Percentiles rank a stretch among this genome's conserved stretches.
These are phyloP conservation scores for Paracentrotus lividus DNA, from an alignment of 53 echinoderm and acorn worm species.

Conservation along the genomic window DNA sequence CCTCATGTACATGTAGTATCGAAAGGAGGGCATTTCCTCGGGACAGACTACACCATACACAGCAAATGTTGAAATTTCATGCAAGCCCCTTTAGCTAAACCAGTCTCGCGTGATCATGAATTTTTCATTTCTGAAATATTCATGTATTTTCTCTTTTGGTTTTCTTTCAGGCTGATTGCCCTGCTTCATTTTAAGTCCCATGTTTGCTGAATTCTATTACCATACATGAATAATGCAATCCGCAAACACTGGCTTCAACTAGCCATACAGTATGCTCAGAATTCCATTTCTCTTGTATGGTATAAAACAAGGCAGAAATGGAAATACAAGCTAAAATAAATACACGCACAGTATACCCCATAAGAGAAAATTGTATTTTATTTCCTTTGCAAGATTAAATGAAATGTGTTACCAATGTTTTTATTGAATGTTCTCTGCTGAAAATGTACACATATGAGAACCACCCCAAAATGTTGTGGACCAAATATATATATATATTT, in stretches of 20 bases:
- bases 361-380: neutral
- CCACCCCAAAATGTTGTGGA: too few species aligned
- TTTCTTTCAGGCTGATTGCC: slow-evolving; percentile 51
- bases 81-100: slow-evolving; percentile 36
- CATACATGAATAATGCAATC: slow-evolving; percentile 54
- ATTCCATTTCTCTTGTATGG: neutral
- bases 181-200: slow-evolving; percentile 25
- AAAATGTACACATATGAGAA: too few species aligned
- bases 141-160: slow-evolving; percentile 8
- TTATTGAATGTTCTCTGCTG: too few species aligned
- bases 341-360: neutral
- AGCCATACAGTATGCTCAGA: slow-evolving; percentile 7
- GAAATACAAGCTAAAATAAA: neutral
- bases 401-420: too few species aligned
- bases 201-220: slow-evolving; percentile 57
- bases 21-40: neutral
- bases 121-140: slow-evolving; percentile 61
- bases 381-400: too few species aligned
- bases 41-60: neutral
- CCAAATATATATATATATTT: too few species aligned
- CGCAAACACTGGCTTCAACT: neutral
- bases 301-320: neutral
- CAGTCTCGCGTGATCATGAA: slow-evolving; percentile 61
- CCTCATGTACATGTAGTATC: neutral
- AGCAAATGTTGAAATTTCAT: slow-evolving; percentile 37